Evolutionary conservation across 2,797 vertebrate genomes (phyloP), one percentile per base, ranked within the genome.

Genomic region (Delichon dasypus): DNA sequence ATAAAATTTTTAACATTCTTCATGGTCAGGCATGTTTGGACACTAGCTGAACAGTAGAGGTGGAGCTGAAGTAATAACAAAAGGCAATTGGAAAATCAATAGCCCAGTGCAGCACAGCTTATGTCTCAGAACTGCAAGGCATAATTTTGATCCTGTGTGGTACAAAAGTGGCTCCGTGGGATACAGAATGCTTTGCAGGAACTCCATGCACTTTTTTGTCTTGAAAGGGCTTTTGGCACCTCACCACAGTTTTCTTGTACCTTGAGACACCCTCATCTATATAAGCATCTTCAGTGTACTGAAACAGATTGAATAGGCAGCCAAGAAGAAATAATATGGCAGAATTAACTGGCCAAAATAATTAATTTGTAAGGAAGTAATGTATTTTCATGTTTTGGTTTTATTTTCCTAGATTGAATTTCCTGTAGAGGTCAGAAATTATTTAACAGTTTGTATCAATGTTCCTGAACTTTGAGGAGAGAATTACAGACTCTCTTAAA

Each of bases 211-310:
- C 11, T 50, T 13, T 62, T 58, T 27, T 0, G 0, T 62, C 29
- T 48, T 48, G 53, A 60, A 80, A 68, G 54, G 22, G 16, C 50
- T 74, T 85, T 85, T 53, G 50, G 23, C 32, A 47, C 20, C 11
- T 67, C 12, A 7, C 45, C 20, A 38, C 22, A 12, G 12, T 27
- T 22, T 70, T 80, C 36, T 64, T 6, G 2, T 13, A 16, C 38
- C 25, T 79, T 85, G 57, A 85, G 29, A 44, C 22, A 8, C 8
- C 50, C 4, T 64, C 0, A 0, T 32, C 19, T 47, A 2, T 27
- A 19, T n/a, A 50, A 40, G 18, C 53, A 71, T 58, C 73, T 88
- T 81, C 57, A 65, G 29, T 16, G 4, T 23, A 8, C 23, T 53
- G 36, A 25, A 42, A 44, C 6, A 50, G 74, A 34, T 70, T 21